Conservation (phyloP, 1,140 invertebrate genomes). For the Episyrphus balteatus region DNA sequence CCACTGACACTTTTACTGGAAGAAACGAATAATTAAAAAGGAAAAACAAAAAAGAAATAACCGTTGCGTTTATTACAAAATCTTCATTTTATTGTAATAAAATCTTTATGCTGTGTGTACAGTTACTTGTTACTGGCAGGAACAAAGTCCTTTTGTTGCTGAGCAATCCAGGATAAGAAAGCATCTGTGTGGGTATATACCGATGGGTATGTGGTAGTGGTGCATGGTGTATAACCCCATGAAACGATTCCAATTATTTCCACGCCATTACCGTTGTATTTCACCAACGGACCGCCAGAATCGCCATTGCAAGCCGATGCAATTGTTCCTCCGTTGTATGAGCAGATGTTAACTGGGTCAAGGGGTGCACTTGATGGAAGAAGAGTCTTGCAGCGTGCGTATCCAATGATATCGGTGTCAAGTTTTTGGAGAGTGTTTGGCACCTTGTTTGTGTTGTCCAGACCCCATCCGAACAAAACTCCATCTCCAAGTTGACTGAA, state of each 20-base stretch:
- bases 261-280: conserved; percentile 1
- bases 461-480: conserved; percentile 41
- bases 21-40: too few species aligned
- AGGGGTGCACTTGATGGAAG: conserved; percentile 10
- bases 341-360: conserved; percentile 41
- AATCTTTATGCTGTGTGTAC: too few species aligned
- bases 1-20: too few species aligned
- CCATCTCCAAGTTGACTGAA: conserved; percentile 22
- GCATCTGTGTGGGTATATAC: conserved; percentile 46
- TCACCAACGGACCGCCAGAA: conserved; percentile 51
- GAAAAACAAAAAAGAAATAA: too few species aligned
- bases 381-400: conserved; percentile 5
- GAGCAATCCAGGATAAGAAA: background rate
- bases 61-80: too few species aligned
- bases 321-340: conserved; percentile 41
- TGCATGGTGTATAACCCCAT: conserved; percentile 60
- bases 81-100: too few species aligned
- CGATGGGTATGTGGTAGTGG: conserved; percentile 47
- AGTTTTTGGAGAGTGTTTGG: conserved; percentile 35
- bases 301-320: conserved; percentile 50
- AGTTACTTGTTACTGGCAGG: too few species aligned
- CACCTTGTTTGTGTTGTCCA: conserved; percentile 20
- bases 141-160: too few species aligned
- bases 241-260: conserved; percentile 53
- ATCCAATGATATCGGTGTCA: conserved; percentile 26